phyloP scores from a whole-genome alignment of 2,797 vertebrate species.

The Sebastolobus altivelis region DNA sequence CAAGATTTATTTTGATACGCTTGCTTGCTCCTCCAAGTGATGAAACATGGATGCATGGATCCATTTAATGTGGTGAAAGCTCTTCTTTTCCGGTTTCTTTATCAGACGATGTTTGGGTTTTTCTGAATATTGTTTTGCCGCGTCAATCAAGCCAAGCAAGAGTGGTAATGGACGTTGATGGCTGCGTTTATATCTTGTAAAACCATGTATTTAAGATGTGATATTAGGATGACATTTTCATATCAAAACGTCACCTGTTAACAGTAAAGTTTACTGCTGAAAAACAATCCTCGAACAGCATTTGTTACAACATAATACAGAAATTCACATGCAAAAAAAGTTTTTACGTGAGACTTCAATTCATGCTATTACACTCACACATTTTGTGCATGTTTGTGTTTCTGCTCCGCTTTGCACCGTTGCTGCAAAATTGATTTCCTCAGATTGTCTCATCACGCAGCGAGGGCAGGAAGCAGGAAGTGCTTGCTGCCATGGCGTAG shows the following conservation, averaged over 20 bases:
- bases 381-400: constrained; percentile 40
- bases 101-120: constrained; percentile 53
- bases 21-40: constrained; percentile 45
- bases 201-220: constrained; percentile 8
- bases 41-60: constrained; percentile 62
- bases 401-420: constrained; percentile 54
- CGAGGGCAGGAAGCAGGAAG: constrained; percentile 77
- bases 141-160: constrained; percentile 11
- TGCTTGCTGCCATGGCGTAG: constrained; percentile 64
- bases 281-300: neutral
- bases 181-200: constrained; percentile 16
- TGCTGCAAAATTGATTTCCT: constrained; percentile 76
- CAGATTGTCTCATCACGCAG: constrained; percentile 75
- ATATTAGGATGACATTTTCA: neutral
- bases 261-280: neutral
- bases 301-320: neutral
- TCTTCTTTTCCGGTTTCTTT: constrained; percentile 26
- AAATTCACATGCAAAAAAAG: neutral
- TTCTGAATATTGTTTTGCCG: constrained; percentile 41
- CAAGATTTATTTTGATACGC: constrained; percentile 65
- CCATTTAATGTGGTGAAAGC: constrained; percentile 50
- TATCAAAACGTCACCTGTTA: neutral
- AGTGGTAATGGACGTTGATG: neutral
- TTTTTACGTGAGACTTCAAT: neutral
- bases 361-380: neutral